Evolutionary conservation across 2,888 invertebrate genomes (phyloP).

Genomic region (Eupelmus urozonus): DNA sequence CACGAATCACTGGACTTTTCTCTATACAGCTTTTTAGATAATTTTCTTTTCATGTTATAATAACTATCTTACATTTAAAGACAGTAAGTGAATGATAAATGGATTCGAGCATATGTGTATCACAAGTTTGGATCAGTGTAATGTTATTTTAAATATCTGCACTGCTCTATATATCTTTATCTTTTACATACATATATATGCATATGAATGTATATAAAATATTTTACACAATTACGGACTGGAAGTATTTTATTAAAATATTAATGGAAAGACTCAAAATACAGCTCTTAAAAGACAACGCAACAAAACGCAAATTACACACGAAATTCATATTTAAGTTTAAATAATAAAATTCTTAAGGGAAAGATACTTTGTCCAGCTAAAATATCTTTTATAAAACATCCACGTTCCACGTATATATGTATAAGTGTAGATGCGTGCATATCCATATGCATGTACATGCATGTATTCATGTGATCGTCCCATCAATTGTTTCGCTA

Average conservation of each 20-base stretch:
- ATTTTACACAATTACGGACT: constrained; percentile 38
- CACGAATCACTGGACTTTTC: constrained; percentile 62
- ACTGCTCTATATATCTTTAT: constrained; percentile 46
- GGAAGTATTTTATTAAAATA: constrained; percentile 45
- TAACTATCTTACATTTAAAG: constrained; percentile 60
- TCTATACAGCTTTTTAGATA: constrained; percentile 57
- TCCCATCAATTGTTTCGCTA: constrained; percentile 28
- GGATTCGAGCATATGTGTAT: constrained; percentile 65
- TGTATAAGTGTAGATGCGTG: constrained; percentile 6
- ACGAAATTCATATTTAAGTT: constrained; percentile 36
- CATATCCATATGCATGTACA: neutral
- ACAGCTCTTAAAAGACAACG: constrained; percentile 19
- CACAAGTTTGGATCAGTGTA: constrained; percentile 68
- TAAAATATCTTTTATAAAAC: constrained; percentile 43
- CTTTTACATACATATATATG: constrained; percentile 25
- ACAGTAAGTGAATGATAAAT: constrained; percentile 63
- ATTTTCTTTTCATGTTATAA: constrained; percentile 57
- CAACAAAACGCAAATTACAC: constrained; percentile 43
- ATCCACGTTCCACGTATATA: constrained; percentile 2
- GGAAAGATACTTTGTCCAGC: constrained; percentile 33
- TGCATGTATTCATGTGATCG: neutral
- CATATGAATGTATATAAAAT: constrained; percentile 23
- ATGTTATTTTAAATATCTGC: constrained; percentile 63
- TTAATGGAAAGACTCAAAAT: constrained; percentile 50
- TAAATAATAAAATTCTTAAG: constrained; percentile 31